Percentiles rank a stretch among this genome's conserved stretches.
These are phyloP conservation scores for Polyploca ridens DNA, from an alignment of 2,888 invertebrate genomes.

Conservation along the genomic window DNA sequence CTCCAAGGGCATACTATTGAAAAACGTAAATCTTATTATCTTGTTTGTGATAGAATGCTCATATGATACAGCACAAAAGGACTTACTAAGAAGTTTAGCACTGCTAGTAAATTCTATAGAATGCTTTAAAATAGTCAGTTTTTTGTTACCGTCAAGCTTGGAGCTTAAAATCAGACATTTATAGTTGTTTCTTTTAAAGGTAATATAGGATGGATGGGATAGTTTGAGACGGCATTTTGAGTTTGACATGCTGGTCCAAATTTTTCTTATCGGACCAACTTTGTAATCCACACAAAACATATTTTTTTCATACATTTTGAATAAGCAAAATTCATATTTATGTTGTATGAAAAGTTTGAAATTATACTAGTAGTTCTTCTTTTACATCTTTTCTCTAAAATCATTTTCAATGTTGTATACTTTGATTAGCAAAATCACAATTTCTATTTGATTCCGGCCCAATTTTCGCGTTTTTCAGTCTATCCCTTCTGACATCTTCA, in stretches of 20 bases:
- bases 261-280: too few species aligned
- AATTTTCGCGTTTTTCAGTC: background rate
- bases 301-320: too few species aligned
- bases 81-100: background rate
- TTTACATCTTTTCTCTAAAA: background rate
- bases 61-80: background rate
- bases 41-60: too few species aligned
- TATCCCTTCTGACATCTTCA: background rate
- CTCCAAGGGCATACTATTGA: background rate
- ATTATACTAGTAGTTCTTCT: background rate
- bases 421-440: background rate
- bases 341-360: too few species aligned
- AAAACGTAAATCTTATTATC: too few species aligned
- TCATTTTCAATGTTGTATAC: background rate
- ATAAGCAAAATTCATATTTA: too few species aligned
- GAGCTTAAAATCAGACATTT: background rate
- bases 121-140: background rate
- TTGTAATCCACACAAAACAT: too few species aligned
- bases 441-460: background rate
- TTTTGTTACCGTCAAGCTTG: background rate
- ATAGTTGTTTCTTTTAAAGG: background rate
- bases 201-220: background rate
- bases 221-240: too few species aligned
- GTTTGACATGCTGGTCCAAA: too few species aligned
- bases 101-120: background rate